Base-by-base conservation (phyloP, 2,113 vertebrate genomes). In the Dicaeum eximium region DNA sequence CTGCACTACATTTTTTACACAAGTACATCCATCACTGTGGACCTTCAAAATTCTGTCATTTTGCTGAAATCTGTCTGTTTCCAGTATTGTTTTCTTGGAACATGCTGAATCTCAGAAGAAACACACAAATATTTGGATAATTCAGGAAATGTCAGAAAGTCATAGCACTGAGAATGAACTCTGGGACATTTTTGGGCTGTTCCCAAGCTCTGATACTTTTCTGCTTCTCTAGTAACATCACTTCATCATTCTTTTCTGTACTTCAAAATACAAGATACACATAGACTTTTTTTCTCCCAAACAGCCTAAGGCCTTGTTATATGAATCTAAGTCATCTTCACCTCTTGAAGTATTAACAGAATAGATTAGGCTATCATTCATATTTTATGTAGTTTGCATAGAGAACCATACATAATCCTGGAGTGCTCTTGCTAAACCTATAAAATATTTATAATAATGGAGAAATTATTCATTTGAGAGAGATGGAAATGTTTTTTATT, bases 111-210 rank as follows among this genome's bases (percentile, higher is more conserved):
- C 81, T 91, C 90, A 83, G 62, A 91, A 78, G 74, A 88, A 95
- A 83, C 81, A 70, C 58, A 60, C 90, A 94, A 96, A 95, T 90
- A 96, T 94, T 95, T 93, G 48, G 67, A 92, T 90, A 92, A 94
- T 92, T 95, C 58, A 86, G 85, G 87, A 94, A 96, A 93, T 71
- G 62, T 95, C 50, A 60, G 79, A 90, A 81, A 78, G 56, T 20
- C 47, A 83, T 51, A 47, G 13, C 74, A 47, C 62, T 88, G 60
- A 62, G 51, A 96, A 91, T 92, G 71, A 96, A 51, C 85, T 18
- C 81, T 87, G 31, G 17, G 42, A 83, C 20, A 6, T 40, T 86
- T 81, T 58, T 77, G 75, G 47, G 30, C 64, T 88, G 51, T 83
- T 96, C 40, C 30, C 79, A 94, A 80, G 84, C 45, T 75, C 70